Conservation (phyloP, 2,797 vertebrate genomes). For the Pseudochirops cupreus region DNA sequence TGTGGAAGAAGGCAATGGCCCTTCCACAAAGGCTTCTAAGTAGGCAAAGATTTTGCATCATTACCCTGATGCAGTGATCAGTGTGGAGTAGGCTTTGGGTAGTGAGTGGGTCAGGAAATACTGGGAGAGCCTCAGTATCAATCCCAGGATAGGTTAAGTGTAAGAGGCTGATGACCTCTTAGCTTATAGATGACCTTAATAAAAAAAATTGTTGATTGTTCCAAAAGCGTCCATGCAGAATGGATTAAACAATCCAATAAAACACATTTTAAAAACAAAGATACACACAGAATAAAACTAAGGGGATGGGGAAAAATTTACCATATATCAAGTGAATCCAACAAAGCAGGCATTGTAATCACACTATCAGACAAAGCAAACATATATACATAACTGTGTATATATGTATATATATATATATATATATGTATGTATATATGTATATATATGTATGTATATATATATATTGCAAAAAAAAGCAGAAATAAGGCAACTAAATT, state of each 20-base stretch:
- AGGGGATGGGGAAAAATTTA: neutral
- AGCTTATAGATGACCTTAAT: neutral
- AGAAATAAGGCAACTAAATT: neutral
- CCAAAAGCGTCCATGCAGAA: neutral
- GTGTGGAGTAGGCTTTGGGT: neutral
- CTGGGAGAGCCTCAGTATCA: neutral
- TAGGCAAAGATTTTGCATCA: neutral
- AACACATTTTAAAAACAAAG: neutral
- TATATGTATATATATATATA: too few relatives aligned
- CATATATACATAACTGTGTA: neutral
- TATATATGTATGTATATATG: too few relatives aligned
- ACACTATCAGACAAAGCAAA: neutral
- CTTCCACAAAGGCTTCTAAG: neutral
- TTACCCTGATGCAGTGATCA: neutral
- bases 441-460: too few relatives aligned
- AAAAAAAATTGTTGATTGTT: neutral
- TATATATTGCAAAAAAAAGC: too few relatives aligned
- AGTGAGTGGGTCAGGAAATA: neutral
- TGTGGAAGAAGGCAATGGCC: neutral
- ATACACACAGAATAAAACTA: neutral
- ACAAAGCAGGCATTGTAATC: neutral
- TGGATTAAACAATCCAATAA: neutral
- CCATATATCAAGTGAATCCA: neutral
- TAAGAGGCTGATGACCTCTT: neutral
- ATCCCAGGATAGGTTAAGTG: neutral